Percentiles rank a stretch among this genome's conserved stretches.
phyloP scores from a whole-genome alignment of 2,888 invertebrate genomes.

The Zaprionus lineosus region DNA sequence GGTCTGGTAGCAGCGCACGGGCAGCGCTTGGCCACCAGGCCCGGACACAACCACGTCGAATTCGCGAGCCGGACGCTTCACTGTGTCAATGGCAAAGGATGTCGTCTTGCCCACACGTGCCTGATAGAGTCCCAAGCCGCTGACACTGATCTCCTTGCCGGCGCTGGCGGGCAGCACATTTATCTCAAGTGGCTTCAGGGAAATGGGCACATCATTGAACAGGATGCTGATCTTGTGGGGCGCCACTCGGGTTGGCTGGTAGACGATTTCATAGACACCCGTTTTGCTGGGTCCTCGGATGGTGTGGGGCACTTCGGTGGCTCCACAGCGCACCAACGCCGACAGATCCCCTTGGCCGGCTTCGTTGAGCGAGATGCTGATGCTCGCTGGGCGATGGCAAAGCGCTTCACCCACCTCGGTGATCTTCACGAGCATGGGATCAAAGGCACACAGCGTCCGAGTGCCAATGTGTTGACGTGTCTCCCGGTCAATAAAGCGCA shows the following conservation, averaged over 20 bases:
- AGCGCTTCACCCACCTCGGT: constrained; percentile 90
- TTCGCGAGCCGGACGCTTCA: constrained; percentile 92
- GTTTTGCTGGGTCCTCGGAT: constrained; percentile 88
- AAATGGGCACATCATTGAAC: constrained; percentile 92
- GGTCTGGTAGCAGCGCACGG: constrained; percentile 97
- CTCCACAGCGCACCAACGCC: constrained; percentile 91
- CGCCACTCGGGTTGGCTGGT: constrained; percentile 93
- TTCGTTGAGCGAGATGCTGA: constrained; percentile 89
- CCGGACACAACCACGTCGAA: constrained; percentile 96
- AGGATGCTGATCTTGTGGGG: constrained; percentile 93
- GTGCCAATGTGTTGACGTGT: constrained; percentile 86
- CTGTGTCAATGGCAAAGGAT: constrained; percentile 94
- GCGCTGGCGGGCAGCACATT: constrained; percentile 86
- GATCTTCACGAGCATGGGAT: constrained; percentile 89
- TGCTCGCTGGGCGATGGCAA: constrained; percentile 91
- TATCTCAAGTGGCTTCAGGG: constrained; percentile 84
- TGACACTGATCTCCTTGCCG: constrained; percentile 88
- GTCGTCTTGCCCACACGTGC: constrained; percentile 91
- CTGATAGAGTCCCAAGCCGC: constrained; percentile 93
- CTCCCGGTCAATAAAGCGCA: constrained; percentile 86
- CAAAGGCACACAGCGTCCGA: constrained; percentile 90
- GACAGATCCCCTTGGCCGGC: constrained; percentile 94
- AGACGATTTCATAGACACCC: constrained; percentile 91
- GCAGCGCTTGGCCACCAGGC: constrained; percentile 90
- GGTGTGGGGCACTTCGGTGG: constrained; percentile 91